Percentiles rank a stretch among this genome's conserved stretches.
phyloP scores from a whole-genome alignment of 1,140 invertebrate genomes.

The Asobara japonica region DNA sequence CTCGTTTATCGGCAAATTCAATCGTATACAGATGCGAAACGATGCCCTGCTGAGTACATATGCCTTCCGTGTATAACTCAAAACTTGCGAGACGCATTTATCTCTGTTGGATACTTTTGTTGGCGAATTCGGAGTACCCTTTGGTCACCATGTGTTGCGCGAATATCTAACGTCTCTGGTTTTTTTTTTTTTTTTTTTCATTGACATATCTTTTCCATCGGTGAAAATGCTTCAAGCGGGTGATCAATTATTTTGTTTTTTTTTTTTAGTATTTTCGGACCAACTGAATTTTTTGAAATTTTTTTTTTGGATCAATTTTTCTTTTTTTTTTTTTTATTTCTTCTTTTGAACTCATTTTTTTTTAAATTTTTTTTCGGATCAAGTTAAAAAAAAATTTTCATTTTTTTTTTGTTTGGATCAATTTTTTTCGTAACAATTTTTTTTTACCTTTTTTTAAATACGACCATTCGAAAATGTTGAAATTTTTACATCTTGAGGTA shows the following conservation, averaged over 20 bases:
- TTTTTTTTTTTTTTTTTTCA: slow-evolving; percentile 28
- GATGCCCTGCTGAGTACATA: slow-evolving; percentile 65
- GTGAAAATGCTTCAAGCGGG: no score
- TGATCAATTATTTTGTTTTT: background rate
- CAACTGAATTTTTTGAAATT: no score
- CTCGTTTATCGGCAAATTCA: background rate
- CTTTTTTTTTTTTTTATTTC: no score
- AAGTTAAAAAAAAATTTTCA: no score
- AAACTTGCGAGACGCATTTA: slow-evolving; percentile 60
- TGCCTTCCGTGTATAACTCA: slow-evolving; percentile 43
- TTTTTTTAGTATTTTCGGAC: background rate
- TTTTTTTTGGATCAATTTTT: no score
- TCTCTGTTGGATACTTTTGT: slow-evolving; percentile 67
- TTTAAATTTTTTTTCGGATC: no score
- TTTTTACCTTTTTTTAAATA: no score
- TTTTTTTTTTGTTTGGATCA: no score
- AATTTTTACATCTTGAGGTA: no score
- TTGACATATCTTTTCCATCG: background rate
- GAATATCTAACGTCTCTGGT: slow-evolving; percentile 30
- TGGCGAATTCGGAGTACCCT: slow-evolving; percentile 53
- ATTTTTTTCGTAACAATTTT: no score
- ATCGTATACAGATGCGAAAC: slow-evolving; percentile 55
- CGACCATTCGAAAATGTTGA: no score
- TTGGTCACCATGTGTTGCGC: slow-evolving; percentile 61
- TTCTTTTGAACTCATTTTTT: no score